These are phyloP conservation scores for Chesias legatella DNA, from an alignment of 2,888 invertebrate genomes.

Conservation along the genomic window DNA sequence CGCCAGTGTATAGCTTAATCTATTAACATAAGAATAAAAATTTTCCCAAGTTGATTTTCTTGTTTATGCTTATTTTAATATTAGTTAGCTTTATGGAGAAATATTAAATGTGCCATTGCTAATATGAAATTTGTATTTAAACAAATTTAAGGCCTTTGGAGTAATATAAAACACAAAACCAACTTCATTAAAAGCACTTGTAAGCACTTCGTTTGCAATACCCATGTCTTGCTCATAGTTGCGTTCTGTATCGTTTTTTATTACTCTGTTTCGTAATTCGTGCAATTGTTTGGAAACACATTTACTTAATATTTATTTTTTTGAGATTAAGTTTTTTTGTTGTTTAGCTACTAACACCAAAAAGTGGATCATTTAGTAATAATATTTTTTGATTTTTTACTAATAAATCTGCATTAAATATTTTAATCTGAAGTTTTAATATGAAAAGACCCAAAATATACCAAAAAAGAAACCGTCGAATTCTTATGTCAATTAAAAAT, in stretches of 20 bases:
- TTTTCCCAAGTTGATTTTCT: no score
- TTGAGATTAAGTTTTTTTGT: slow-evolving; percentile 52
- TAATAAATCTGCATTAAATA: slow-evolving; percentile 45
- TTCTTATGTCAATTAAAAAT: no score
- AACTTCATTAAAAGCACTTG: no score
- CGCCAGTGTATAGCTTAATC: no score
- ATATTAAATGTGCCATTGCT: slow-evolving; percentile 65
- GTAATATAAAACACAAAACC: no score
- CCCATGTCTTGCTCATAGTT: neutral
- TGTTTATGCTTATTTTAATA: no score
- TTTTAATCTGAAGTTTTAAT: slow-evolving; percentile 26
- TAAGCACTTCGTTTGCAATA: no score
- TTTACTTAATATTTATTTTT: slow-evolving; percentile 66
- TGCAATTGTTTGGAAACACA: slow-evolving; percentile 53
- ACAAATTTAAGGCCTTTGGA: neutral
- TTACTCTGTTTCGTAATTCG: slow-evolving; percentile 33
- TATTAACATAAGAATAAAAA: no score
- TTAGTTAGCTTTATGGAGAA: no score
- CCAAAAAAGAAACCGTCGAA: no score
- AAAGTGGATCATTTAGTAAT: slow-evolving; percentile 61
- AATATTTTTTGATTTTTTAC: slow-evolving; percentile 55
- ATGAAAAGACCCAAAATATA: no score
- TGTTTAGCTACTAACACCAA: slow-evolving; percentile 76
- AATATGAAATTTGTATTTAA: slow-evolving; percentile 28
- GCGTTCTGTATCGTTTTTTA: slow-evolving; percentile 3